A percentile compares a stretch with the other conserved stretches of the same genome.
These are phyloP conservation scores for Prosapia bicincta DNA, from an alignment of 2,888 invertebrate genomes.

Conservation along the genomic window DNA sequence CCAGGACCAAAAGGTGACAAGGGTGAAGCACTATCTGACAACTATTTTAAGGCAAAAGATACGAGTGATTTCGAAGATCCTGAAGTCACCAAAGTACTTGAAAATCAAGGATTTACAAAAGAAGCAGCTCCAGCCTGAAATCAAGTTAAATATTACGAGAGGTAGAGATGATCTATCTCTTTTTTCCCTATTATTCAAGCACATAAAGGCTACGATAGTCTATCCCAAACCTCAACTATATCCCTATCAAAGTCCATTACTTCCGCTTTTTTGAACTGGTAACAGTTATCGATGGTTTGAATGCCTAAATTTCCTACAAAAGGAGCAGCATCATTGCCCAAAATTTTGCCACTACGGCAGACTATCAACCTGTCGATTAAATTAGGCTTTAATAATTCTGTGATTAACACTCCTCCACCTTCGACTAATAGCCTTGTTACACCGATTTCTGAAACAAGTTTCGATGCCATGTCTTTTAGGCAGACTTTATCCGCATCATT, in stretches of 20 bases:
- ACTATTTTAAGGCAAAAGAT: no score
- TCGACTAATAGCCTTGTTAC: constrained; percentile 8
- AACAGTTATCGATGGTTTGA: neutral
- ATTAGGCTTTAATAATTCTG: neutral
- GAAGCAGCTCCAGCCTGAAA: no score
- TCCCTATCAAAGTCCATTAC: constrained; percentile 6
- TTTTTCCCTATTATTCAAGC: no score
- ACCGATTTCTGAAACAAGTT: neutral
- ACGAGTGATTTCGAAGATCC: no score
- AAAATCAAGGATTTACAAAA: no score
- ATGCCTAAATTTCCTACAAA: neutral
- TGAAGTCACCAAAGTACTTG: no score
- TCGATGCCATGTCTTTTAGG: neutral
- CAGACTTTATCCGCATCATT: neutral
- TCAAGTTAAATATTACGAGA: no score
- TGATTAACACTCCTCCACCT: constrained; percentile 9
- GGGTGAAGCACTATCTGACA: no score
- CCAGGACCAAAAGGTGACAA: no score
- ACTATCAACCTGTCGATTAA: constrained; percentile 1
- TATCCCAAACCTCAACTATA: constrained; percentile 11
- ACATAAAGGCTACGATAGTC: no score
- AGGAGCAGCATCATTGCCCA: constrained; percentile 11
- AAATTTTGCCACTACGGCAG: constrained; percentile 6
- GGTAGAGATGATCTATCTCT: no score
- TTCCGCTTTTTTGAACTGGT: neutral